Evolutionary conservation across 2,113 vertebrate genomes (phyloP).

Genomic region (Erpornis zantholeuca): DNA sequence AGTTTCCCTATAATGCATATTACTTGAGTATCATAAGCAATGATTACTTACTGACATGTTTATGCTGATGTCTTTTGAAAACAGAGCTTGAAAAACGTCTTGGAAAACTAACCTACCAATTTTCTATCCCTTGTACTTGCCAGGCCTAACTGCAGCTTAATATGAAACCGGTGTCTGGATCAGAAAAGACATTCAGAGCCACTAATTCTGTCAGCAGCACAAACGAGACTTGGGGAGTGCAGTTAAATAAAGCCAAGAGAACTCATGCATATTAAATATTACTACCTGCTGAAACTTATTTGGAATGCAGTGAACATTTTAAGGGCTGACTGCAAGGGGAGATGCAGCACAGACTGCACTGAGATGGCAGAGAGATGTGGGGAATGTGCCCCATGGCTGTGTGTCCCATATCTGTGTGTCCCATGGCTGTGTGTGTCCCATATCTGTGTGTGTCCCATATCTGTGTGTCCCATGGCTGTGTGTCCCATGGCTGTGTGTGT

Average conservation of each 20-base stretch:
- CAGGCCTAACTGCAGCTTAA: conserved; percentile 5
- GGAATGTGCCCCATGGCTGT: too few relatives aligned
- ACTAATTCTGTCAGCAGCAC: not conserved
- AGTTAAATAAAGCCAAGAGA: not conserved
- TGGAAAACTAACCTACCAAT: conserved; percentile 9
- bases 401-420: not conserved
- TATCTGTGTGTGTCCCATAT: not conserved
- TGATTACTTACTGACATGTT: not conserved
- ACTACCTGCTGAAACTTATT: not conserved
- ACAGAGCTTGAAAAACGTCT: not conserved
- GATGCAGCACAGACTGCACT: not conserved
- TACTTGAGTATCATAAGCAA: not conserved
- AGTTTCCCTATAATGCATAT: not conserved
- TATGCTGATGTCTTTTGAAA: not conserved
- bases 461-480: not conserved
- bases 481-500: too few relatives aligned
- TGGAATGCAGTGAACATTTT: not conserved
- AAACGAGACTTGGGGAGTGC: not conserved
- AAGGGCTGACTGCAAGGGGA: not conserved
- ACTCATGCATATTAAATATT: not conserved
- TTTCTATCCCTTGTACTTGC: conserved; percentile 2
- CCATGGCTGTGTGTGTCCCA: not conserved
- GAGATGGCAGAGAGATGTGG: not conserved
- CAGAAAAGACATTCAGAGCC: not conserved
- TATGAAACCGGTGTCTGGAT: not conserved